These are phyloP conservation scores for Microplitis demolitor DNA, from an alignment of 1,140 invertebrate genomes.

Conservation along the genomic window DNA sequence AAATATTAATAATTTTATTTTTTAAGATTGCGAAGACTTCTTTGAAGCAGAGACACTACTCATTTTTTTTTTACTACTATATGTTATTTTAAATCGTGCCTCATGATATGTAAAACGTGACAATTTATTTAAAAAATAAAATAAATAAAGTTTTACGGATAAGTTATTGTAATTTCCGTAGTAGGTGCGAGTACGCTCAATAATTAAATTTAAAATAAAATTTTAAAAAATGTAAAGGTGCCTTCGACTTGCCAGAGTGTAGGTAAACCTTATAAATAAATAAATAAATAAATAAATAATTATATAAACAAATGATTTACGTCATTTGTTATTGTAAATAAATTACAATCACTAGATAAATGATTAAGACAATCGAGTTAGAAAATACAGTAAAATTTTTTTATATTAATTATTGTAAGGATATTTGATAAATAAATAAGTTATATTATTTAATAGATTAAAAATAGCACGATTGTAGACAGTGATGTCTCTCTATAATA, in stretches of 20 bases:
- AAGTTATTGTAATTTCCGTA: too few relatives aligned
- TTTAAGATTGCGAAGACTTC: conserved; percentile 33
- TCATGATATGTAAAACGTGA: conserved; percentile 35
- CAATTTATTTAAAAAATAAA: background rate
- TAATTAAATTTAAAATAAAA: background rate
- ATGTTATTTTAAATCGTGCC: conserved; percentile 42
- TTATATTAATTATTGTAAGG: too few relatives aligned
- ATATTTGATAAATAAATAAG: too few relatives aligned
- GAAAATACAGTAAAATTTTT: conserved; percentile 29
- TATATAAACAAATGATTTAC: background rate
- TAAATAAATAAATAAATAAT: conserved; percentile 3
- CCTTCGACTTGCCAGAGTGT: conserved; percentile 57
- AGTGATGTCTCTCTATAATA: conserved; percentile 4
- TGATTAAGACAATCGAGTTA: conserved; percentile 26
- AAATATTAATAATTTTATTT: conserved; percentile 26
- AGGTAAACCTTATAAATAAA: conserved; percentile 30
- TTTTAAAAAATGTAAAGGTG: conserved; percentile 43
- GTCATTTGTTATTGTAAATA: conserved; percentile 49
- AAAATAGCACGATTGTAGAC: conserved; percentile 7
- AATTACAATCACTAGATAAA: background rate
- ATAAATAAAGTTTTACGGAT: too few relatives aligned
- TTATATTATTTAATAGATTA: conserved; percentile 6
- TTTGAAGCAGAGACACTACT: conserved; percentile 37
- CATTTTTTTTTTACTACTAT: conserved; percentile 35
- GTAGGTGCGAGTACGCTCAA: conserved; percentile 44